A percentile compares a stretch with the other conserved stretches of the same genome.
Evolutionary conservation across 2,113 vertebrate genomes (phyloP).

Genomic region (Narcine bancroftii): DNA sequence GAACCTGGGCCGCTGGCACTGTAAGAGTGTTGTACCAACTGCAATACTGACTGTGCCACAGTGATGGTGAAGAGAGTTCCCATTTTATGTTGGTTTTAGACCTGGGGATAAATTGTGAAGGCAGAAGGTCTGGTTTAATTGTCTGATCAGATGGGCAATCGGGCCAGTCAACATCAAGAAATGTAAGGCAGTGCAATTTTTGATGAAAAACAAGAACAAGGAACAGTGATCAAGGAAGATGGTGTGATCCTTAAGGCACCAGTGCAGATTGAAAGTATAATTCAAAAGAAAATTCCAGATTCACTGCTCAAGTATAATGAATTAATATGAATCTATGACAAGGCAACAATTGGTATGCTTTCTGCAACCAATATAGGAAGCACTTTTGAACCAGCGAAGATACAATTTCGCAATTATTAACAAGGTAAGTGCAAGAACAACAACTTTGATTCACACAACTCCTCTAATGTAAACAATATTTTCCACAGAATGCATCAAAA

Average conservation of each 20-base stretch:
- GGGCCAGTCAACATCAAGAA: neutral
- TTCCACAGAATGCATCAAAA: too few relatives aligned
- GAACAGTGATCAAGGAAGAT: neutral
- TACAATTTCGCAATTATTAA: too few relatives aligned
- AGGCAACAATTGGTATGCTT: neutral
- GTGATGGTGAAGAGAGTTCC: neutral
- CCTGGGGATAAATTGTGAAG: neutral
- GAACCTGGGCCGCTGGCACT: too few relatives aligned
- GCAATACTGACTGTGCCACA: neutral
- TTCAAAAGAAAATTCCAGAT: neutral
- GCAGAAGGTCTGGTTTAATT: neutral
- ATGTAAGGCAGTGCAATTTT: neutral
- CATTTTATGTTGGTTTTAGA: neutral
- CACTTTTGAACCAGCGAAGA: neutral
- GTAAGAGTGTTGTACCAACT: too few relatives aligned
- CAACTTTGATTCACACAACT: too few relatives aligned
- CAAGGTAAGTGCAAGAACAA: neutral
- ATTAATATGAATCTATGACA: neutral
- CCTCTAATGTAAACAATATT: too few relatives aligned
- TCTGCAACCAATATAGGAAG: neutral
- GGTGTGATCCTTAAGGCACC: neutral
- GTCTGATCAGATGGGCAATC: neutral
- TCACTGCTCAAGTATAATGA: neutral
- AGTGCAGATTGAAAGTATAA: neutral
- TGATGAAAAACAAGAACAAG: neutral